phyloP scores from a whole-genome alignment of 2,888 invertebrate species.

The Griposia aprilina region DNA sequence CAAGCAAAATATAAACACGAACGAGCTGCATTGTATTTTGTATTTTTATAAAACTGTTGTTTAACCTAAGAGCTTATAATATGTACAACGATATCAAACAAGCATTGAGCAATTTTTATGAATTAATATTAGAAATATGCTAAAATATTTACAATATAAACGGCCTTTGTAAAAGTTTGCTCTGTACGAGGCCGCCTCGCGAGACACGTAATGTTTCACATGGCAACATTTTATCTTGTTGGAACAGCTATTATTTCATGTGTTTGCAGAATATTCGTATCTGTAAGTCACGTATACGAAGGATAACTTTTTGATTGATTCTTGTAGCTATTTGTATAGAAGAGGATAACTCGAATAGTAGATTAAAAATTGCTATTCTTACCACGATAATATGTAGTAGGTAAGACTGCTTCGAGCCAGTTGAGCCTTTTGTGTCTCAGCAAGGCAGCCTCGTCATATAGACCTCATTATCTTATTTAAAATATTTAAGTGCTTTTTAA shows the following conservation, averaged over 20 bases:
- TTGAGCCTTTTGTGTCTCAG: background rate
- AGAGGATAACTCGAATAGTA: background rate
- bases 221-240: constrained; percentile 42
- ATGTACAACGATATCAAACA: constrained; percentile 70
- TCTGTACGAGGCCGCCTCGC: constrained; percentile 45
- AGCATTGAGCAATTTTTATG: constrained; percentile 79
- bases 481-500: constrained; percentile 67
- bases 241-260: constrained; percentile 25
- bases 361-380: constrained; percentile 14
- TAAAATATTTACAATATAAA: constrained; percentile 70
- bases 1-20: background rate
- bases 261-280: constrained; percentile 24
- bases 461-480: constrained; percentile 58
- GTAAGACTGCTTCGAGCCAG: background rate
- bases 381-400: too few species aligned
- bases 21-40: constrained; percentile 41
- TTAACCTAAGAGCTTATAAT: constrained; percentile 65
- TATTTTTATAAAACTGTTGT: constrained; percentile 59
- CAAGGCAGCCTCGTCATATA: constrained; percentile 44
- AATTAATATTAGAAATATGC: constrained; percentile 66
- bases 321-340: constrained; percentile 21
- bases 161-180: constrained; percentile 63
- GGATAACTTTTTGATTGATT: constrained; percentile 33
- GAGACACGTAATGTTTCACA: constrained; percentile 27
- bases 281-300: constrained; percentile 11